These are phyloP conservation scores for Gymnothorax javanicus DNA, from an alignment of 2,797 vertebrate species.

Conservation along the genomic window DNA sequence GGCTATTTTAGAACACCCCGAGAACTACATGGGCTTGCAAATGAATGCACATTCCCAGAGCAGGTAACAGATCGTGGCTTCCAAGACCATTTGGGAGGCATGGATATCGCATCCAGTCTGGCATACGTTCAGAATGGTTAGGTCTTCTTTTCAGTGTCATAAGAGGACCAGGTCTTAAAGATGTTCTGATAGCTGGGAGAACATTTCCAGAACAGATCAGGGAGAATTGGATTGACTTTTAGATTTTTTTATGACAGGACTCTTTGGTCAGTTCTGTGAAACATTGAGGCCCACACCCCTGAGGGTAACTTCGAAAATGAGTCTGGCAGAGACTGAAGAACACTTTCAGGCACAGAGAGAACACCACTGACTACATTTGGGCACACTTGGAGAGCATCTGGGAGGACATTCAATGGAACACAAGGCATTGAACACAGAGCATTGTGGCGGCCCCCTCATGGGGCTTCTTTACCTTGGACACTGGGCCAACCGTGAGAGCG, in stretches of 20 bases:
- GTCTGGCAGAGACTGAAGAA: constrained; percentile 33
- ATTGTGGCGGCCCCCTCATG: constrained; percentile 65
- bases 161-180: constrained; percentile 8
- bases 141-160: constrained; percentile 6
- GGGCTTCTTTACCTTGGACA: constrained; percentile 78
- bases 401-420: constrained; percentile 61
- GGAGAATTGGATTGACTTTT: constrained; percentile 13
- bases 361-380: constrained; percentile 52
- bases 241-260: constrained; percentile 43
- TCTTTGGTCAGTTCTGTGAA: constrained; percentile 67
- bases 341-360: constrained; percentile 49
- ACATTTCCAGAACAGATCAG: constrained; percentile 36
- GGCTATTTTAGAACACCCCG: constrained; percentile 21
- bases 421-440: constrained; percentile 69
- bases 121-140: constrained; percentile 26
- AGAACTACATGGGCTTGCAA: constrained; percentile 28
- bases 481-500: constrained; percentile 73
- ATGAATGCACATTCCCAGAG: constrained; percentile 16
- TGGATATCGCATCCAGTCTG: constrained; percentile 23
- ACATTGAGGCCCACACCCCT: constrained; percentile 62
- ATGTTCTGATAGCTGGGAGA: constrained; percentile 36
- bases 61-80: constrained; percentile 19
- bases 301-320: constrained; percentile 26
- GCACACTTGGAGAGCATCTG: constrained; percentile 35
- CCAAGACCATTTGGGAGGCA: constrained; percentile 24